phyloP scores from a whole-genome alignment of 2,888 invertebrate genomes.

The Periphyllus acericola region DNA sequence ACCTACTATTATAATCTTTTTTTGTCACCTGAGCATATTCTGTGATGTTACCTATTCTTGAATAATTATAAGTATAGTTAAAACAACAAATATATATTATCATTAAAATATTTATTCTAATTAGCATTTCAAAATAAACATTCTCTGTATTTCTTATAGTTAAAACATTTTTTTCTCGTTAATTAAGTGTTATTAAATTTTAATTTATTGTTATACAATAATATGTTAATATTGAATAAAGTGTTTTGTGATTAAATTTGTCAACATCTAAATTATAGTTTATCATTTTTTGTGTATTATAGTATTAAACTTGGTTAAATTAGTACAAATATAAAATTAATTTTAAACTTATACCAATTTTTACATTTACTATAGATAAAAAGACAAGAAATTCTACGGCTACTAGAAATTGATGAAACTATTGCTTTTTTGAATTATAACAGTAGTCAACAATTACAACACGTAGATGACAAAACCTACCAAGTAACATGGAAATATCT shows the following conservation, averaged over 20 bases:
- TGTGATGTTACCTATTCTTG: too few species aligned
- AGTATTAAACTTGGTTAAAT: background rate
- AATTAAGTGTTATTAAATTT: background rate
- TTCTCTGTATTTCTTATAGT: too few species aligned
- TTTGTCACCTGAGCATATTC: too few species aligned
- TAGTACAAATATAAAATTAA: background rate
- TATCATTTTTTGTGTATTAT: background rate
- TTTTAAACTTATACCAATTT: background rate
- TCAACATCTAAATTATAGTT: background rate
- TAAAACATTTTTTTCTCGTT: background rate
- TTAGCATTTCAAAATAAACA: too few species aligned
- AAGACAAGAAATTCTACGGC: conserved; percentile 44
- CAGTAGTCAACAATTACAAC: conserved; percentile 26
- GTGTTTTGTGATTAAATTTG: too few species aligned
- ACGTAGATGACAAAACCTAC: background rate
- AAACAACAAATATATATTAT: too few species aligned
- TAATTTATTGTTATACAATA: background rate
- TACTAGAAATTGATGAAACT: conserved; percentile 50
- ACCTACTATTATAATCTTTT: too few species aligned
- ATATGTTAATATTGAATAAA: background rate
- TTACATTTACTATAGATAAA: conserved; percentile 36
- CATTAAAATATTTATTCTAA: too few species aligned
- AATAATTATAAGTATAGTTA: too few species aligned
- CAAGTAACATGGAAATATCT: conserved; percentile 58
- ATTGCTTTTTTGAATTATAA: conserved; percentile 61